Conservation (phyloP, 1,140 invertebrate species). For the Nymphalis io region DNA sequence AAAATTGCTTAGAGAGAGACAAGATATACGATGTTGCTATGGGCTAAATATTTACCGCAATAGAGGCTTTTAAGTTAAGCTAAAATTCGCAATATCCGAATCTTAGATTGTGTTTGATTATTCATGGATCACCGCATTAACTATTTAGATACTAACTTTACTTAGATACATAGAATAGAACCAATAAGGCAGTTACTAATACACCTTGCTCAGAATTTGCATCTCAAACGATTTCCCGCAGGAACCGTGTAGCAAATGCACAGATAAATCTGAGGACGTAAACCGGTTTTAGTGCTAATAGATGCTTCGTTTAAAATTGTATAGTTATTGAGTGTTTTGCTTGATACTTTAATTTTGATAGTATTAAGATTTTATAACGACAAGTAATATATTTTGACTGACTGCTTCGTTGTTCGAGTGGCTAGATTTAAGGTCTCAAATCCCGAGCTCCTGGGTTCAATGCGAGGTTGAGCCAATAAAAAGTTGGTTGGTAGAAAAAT, state of each 20-base stretch:
- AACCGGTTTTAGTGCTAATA: constrained; percentile 2
- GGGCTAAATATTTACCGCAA: too few species aligned
- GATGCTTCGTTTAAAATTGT: neutral
- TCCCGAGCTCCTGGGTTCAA: too few species aligned
- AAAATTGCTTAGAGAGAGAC: too few species aligned
- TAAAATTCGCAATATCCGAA: neutral
- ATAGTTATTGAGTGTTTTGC: neutral
- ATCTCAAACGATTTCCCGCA: constrained; percentile 65
- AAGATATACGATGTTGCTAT: too few species aligned
- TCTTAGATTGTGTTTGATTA: constrained; percentile 26
- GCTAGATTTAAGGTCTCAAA: too few species aligned
- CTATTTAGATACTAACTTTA: constrained; percentile 38
- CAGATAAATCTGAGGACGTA: constrained; percentile 31
- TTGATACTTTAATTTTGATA: too few species aligned
- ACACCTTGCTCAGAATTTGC: constrained; percentile 63
- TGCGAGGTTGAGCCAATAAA: too few species aligned
- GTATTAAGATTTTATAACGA: too few species aligned
- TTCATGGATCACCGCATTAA: constrained; percentile 37
- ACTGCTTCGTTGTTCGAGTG: too few species aligned
- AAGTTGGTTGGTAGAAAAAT: too few species aligned
- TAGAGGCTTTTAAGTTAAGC: neutral
- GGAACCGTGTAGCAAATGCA: constrained; percentile 43
- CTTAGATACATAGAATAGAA: constrained; percentile 41
- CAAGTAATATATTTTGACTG: too few species aligned
- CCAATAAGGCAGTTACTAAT: constrained; percentile 67